phyloP scores from a whole-genome alignment of 2,113 vertebrate genomes.

The Ptyas mucosa region DNA sequence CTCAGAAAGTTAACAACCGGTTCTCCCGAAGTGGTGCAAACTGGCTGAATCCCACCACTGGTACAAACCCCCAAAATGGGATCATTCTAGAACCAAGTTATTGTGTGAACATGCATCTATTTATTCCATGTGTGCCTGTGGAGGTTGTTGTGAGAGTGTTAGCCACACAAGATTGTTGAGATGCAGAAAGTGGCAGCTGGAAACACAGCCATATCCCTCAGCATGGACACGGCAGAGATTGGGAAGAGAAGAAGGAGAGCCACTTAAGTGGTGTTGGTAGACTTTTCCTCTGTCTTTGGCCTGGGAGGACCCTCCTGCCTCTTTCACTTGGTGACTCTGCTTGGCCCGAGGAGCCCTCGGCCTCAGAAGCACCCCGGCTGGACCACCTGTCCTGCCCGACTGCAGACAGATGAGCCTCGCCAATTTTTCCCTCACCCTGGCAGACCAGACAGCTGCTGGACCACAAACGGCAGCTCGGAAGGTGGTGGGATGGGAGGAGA shows the following conservation, averaged over 20 bases:
- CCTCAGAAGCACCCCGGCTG: not conserved
- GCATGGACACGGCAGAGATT: not conserved
- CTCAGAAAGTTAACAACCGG: too few species aligned
- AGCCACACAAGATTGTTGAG: not conserved
- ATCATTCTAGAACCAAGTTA: not conserved
- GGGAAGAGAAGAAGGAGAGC: not conserved
- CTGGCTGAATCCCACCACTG: too few species aligned
- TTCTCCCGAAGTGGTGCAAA: too few species aligned
- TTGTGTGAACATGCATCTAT: not conserved
- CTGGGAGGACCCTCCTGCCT: not conserved
- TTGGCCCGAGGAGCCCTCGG: conserved; percentile 16
- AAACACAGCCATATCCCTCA: not conserved
- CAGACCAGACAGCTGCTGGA: conserved; percentile 16
- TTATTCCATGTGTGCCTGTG: not conserved
- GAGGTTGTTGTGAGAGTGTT: not conserved
- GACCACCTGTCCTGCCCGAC: conserved; percentile 9
- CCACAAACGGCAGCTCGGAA: not conserved
- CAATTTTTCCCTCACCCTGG: not conserved
- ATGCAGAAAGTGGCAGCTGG: not conserved
- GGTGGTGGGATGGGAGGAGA: not conserved
- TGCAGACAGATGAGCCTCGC: conserved; percentile 15
- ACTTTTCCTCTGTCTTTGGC: not conserved
- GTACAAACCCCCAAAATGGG: not conserved
- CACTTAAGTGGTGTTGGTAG: not conserved
- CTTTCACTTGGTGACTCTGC: not conserved